Evolutionary conservation across 2,113 vertebrate genomes (phyloP).

Genomic region (Calonectris borealis): DNA sequence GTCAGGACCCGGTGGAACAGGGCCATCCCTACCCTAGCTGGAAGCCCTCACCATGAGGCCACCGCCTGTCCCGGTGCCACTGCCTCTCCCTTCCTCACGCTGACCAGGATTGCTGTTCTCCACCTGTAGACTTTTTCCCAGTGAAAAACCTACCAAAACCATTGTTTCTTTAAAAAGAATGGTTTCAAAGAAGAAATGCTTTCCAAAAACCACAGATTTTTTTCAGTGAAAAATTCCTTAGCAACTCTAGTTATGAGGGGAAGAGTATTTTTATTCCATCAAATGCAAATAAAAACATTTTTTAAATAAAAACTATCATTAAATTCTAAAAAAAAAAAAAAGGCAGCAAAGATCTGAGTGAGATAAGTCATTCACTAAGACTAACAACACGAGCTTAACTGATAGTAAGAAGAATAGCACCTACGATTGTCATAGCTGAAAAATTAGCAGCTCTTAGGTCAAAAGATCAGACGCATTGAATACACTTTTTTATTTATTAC

Average conservation of each 20-base stretch:
- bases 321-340: neutral
- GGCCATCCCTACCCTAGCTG: neutral
- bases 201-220: neutral
- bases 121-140: neutral
- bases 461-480: neutral
- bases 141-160: neutral
- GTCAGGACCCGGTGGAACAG: neutral
- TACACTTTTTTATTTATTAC: neutral
- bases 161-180: neutral
- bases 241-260: neutral
- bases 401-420: neutral
- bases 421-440: neutral
- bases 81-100: neutral
- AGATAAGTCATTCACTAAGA: neutral
- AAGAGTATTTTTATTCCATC: neutral
- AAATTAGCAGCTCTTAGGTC: neutral
- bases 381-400: neutral
- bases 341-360: neutral
- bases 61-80: accelerated
- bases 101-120: neutral
- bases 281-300: neutral
- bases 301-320: neutral
- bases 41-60: neutral
- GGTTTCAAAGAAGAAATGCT: neutral
- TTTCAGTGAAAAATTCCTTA: neutral